Evolutionary conservation across 1,140 invertebrate species (phyloP), one percentile per base, ranked within the genome.

Genomic region (Luehdorfia chinensis): DNA sequence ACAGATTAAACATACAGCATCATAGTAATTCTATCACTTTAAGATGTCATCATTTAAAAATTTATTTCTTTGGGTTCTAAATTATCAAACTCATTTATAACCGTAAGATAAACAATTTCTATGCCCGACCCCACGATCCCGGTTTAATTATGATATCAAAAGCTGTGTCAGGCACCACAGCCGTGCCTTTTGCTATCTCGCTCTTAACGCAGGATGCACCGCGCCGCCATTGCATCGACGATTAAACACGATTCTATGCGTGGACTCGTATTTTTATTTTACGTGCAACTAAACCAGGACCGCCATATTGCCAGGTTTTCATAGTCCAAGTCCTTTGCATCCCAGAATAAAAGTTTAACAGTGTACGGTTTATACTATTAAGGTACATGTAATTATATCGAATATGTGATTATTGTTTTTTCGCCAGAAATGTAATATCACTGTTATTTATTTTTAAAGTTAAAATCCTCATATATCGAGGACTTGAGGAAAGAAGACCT

Each of bases 221-320:
- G 30, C 48, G 66, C 66, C 70, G 81, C 70, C 72, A 65, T 67
- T 58, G 47, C 58, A 62, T 54, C 61, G 64, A 50, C 74, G 64
- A 85, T 85, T 85, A 85, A 73, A 75, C 81, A 85, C 77, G 81
- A 84, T 84, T 71, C 67, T 85, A 85, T 85, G 81, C 81, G 61
- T 52, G 62, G 68, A 53, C 72, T 76, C 81, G 81, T 86, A 76
- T 69, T 75, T 79, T 69, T 79, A 65, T 70, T 66, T 65, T 51
- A 63, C 34, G 37, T 15, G 41, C 50, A 28, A 47, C 49, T 31
- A n/a, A 3, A 46, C 11, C 25, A 47, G 11, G 45, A 36, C 8
- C 15, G 32, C 39, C 39, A 43, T 11, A 4, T 23, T 23, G 5
- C 21, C 21, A 23, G n/a, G 21, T 6, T 23, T 23, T 2, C 21